A percentile compares a stretch with the other conserved stretches of the same genome.
Evolutionary conservation across 2,113 vertebrate genomes (phyloP).

Genomic region (Pungitius pungitius): DNA sequence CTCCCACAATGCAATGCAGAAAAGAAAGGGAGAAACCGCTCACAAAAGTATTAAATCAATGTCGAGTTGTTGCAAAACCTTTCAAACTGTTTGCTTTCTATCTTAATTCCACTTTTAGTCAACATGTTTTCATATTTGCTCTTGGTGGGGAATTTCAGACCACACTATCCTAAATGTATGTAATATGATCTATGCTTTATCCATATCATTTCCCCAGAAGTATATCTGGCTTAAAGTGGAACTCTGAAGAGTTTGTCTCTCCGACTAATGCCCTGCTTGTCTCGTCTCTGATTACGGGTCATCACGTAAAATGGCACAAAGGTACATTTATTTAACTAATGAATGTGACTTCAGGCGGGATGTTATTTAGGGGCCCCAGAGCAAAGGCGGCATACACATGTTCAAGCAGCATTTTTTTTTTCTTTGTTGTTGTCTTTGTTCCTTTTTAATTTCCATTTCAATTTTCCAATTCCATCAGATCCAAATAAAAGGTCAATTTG

Average conservation of each 20-base stretch:
- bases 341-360: neutral
- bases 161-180: no score
- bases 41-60: neutral
- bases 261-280: no score
- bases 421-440: no score
- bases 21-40: neutral
- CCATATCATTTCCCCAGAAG: neutral
- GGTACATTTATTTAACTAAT: neutral
- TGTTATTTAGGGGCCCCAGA: neutral
- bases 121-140: neutral
- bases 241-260: no score
- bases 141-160: no score
- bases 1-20: slow-evolving; percentile 3
- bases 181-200: neutral
- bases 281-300: no score
- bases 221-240: no score
- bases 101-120: neutral
- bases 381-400: no score
- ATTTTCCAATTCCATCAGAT: no score
- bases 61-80: neutral
- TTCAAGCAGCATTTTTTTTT: no score
- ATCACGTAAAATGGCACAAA: neutral
- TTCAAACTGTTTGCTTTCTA: neutral
- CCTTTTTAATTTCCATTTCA: no score
- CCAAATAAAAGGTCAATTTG: no score